A percentile compares a stretch with the other conserved stretches of the same genome.
Conservation (phyloP, 1,140 invertebrate species). For the Bemisia tabaci region DNA sequence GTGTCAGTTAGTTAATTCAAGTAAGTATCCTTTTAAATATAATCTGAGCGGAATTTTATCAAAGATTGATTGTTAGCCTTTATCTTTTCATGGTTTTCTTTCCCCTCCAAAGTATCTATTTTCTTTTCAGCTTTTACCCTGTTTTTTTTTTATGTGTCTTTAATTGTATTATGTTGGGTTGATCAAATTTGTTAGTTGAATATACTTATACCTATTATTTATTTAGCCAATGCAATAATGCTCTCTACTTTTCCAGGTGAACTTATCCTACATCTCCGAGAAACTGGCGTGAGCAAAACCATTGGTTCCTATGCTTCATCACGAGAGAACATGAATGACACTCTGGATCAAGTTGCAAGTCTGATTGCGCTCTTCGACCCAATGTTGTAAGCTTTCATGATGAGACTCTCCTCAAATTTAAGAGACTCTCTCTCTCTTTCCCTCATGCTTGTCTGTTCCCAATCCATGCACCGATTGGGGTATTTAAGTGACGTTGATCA, state of each 20-base stretch:
- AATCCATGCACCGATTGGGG: too few species aligned
- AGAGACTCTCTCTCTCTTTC: too few species aligned
- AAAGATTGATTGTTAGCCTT: too few species aligned
- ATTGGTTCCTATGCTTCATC: not conserved
- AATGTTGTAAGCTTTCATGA: not conserved
- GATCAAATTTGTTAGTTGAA: not conserved
- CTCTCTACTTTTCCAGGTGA: not conserved
- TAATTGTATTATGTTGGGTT: not conserved
- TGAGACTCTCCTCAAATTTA: too few species aligned
- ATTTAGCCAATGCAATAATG: not conserved
- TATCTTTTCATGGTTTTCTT: too few species aligned
- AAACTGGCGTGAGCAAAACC: not conserved
- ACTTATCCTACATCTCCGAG: not conserved
- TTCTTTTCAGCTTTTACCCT: too few species aligned
- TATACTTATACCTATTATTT: not conserved
- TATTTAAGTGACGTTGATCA: too few species aligned
- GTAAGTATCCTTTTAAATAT: slow-evolving; percentile 15
- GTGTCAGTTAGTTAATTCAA: slow-evolving; percentile 18
- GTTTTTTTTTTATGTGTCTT: not conserved
- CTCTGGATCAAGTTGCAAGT: not conserved
- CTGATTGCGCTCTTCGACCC: not conserved
- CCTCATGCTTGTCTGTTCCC: too few species aligned
- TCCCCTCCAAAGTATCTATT: too few species aligned
- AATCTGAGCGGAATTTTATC: too few species aligned
- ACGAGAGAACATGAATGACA: not conserved